phyloP scores from a whole-genome alignment of 2,888 invertebrate species.

The Yponomeuta evonymella region DNA sequence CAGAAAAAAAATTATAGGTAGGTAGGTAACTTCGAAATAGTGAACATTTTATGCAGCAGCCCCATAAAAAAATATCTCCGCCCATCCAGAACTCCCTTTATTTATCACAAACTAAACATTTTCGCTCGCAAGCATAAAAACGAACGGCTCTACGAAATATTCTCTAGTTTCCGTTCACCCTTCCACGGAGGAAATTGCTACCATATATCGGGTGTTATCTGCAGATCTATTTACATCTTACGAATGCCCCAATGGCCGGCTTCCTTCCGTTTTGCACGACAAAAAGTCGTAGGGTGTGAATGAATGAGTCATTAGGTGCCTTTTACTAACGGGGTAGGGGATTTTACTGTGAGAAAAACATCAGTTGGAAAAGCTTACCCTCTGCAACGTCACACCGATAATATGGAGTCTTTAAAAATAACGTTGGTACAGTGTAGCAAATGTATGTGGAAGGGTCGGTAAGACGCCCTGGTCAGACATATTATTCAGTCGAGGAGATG shows the following conservation, averaged over 20 bases:
- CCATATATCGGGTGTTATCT: conserved; percentile 67
- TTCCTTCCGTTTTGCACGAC: conserved; percentile 33
- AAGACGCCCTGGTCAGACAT: too few relatives aligned
- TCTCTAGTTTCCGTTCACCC: conserved; percentile 56
- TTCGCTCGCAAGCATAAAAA: conserved; percentile 42
- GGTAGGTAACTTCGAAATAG: neutral
- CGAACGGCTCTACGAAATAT: conserved; percentile 41
- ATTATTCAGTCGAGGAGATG: too few relatives aligned
- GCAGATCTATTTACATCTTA: conserved; percentile 59
- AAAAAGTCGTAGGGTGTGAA: conserved; percentile 27
- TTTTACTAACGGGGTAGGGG: neutral
- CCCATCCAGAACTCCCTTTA: neutral
- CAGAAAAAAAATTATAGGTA: neutral
- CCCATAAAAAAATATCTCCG: neutral
- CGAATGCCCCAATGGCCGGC: conserved; percentile 38
- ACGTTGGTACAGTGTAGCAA: too few relatives aligned
- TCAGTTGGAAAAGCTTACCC: too few relatives aligned
- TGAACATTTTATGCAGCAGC: neutral
- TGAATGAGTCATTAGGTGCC: conserved; percentile 22
- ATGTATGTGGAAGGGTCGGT: too few relatives aligned
- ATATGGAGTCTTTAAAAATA: too few relatives aligned
- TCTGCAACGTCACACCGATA: too few relatives aligned
- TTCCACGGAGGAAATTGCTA: conserved; percentile 59
- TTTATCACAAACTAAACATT: conserved; percentile 31
- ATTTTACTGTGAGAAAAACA: neutral